These are phyloP conservation scores for Camponotus floridanus DNA, from an alignment of 1,140 invertebrate genomes.

Conservation along the genomic window DNA sequence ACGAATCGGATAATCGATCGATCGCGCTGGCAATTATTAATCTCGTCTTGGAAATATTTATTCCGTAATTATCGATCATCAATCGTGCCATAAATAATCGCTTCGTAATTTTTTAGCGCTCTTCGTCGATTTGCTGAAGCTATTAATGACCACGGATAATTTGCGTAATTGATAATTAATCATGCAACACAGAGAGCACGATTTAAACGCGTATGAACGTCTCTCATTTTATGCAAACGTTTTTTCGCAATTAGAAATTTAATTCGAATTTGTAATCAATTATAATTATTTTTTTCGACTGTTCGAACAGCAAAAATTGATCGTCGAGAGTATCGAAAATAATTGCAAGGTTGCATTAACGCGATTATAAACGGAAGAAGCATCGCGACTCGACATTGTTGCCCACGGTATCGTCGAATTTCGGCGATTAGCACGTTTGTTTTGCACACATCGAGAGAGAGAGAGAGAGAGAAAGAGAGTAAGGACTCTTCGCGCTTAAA, in stretches of 20 bases:
- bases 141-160: background rate
- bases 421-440: conserved; percentile 15
- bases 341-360: background rate
- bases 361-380: background rate
- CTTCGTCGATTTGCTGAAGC: background rate
- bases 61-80: conserved; percentile 29
- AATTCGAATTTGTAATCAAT: background rate
- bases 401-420: background rate
- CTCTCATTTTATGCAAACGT: background rate
- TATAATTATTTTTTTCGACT: background rate
- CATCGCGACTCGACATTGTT: background rate
- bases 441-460: conserved; percentile 14
- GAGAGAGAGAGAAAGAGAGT: background rate
- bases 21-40: conserved; percentile 27
- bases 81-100: conserved; percentile 18
- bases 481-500: conserved; percentile 34
- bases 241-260: background rate
- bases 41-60: conserved; percentile 28
- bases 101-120: conserved; percentile 8
- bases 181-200: background rate
- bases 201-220: background rate
- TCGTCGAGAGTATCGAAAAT: background rate
- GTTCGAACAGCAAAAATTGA: background rate
- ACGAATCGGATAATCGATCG: conserved; percentile 14
- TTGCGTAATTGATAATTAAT: conserved; percentile 30